phyloP scores from a whole-genome alignment of 1,140 invertebrate species.

The Penaeus japonicus region DNA sequence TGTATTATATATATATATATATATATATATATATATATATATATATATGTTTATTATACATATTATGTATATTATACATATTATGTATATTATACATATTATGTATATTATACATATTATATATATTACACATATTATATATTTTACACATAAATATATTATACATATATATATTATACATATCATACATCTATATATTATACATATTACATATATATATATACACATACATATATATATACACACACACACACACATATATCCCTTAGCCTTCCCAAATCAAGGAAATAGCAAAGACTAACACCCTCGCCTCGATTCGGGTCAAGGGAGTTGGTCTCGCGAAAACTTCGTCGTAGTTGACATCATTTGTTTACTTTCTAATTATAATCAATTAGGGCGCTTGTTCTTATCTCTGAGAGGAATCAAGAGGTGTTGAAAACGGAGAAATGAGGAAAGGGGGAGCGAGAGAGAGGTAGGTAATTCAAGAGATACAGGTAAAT shows the following conservation, averaged over 20 bases:
- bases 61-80: not conserved
- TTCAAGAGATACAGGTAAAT: not conserved
- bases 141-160: no score
- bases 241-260: not conserved
- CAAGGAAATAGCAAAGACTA: no score
- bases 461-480: no score
- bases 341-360: no score
- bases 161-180: no score
- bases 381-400: no score
- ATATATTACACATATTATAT: no score
- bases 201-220: not conserved
- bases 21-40: slow-evolving; percentile 21
- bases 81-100: no score
- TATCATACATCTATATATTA: not conserved
- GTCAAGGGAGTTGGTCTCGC: no score
- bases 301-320: no score
- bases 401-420: not conserved
- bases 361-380: no score
- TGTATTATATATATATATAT: not conserved
- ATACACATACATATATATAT: not conserved
- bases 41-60: slow-evolving; percentile 17
- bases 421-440: not conserved
- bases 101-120: not conserved
- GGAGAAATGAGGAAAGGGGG: not conserved
- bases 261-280: not conserved